Evolutionary conservation across 2,113 vertebrate species (phyloP), one percentile per base, ranked within the genome.

Genomic region (Campylomormyrus numenius): DNA sequence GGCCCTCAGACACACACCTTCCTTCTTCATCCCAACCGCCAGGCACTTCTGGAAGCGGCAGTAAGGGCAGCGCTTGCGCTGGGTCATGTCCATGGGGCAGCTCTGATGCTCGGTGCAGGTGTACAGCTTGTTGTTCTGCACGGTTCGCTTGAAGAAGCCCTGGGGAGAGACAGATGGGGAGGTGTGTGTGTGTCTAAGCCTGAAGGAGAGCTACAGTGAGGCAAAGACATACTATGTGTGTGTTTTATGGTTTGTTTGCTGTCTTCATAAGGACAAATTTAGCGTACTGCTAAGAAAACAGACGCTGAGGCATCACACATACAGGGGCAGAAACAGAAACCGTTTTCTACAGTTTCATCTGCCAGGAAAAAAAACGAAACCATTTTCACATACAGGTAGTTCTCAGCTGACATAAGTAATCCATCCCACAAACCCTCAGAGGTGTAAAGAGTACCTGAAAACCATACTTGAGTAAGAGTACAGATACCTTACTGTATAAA

Each of bases 81-180:
- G 96, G 3, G 94, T 94, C 35, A 91, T 94, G 92, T 96, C 95
- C 93, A 97, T 95, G 50, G 95, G 95, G 91, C 96, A 97, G 90
- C 89, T 94, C 91, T 96, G 95, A 53, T 92, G 93, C 90, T 96
- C 96, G 70, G 94, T 85, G 90, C 96, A 97, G 88, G 92, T 95
- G 93, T 97, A 97, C 74, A 89, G 92, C 90, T 97, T 97, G 94
- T 96, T 95, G 88, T 97, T 97, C 92, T 97, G 96, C 80, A 97
- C 96, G 2, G 96, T 96, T 85, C 96, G 96, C 91, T 97, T 97
- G 88, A 97, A 97, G 92, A 97, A 97, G 87, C 96, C 96, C 96
- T 97, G 92, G 3, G 24, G 70, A 31, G 5, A 19, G 27, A 58
- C 11, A 27, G n/a, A 7, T 84, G 85, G 19, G 62, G 45, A 19